Base-by-base conservation (phyloP, 2,797 vertebrate genomes). In the Lepus oiostolus region DNA sequence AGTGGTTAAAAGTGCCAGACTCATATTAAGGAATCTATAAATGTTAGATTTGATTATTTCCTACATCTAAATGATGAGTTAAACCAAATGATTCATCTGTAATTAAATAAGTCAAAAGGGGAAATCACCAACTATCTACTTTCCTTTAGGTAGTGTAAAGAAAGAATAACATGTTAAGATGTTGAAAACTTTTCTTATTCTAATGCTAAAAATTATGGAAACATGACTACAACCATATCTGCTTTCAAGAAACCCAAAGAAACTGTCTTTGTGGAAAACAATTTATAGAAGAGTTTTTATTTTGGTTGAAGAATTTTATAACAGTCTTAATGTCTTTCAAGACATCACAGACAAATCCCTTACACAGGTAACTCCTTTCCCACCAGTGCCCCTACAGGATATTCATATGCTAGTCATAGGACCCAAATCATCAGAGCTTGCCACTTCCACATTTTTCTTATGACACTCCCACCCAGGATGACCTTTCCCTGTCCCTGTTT, bases 21-120 rank as follows among this genome's bases (percentile, higher is more conserved):
- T 87, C 58, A 86, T 30, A 91, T 82, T 94, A 72, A 86, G 60
- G 81, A 89, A 95, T 58, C 76, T 76, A 91, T 94, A 95, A 93
- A 95, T 87, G 88, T 79, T 87, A 82, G 35, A 85, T 67, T 35
- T 63, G 13, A 80, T 88, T 84, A 84, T 87, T 96, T 89, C 47
- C 76, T 91, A 91, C 26, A 13, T 91, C 89, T 93, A 94, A 89
- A 95, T 67, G 54, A 28, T 75, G 92, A 91, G 30, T 93, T 93
- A 90, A 93, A 85, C 16, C 63, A 90, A 96, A 80, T 93, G 77
- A 96, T 85, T 95, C 68, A 86, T 93, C 62, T 87, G 52, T 81
- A 97, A 95, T 95, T 84, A 96, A 96, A 93, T 76, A 92, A 85
- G 58, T 88, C 38, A 62, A 91, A 93, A 50, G 32, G 28, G 32